Evolutionary conservation across 2,113 vertebrate species (phyloP), one percentile per base, ranked within the genome.

Genomic region (Circaetus gallicus): DNA sequence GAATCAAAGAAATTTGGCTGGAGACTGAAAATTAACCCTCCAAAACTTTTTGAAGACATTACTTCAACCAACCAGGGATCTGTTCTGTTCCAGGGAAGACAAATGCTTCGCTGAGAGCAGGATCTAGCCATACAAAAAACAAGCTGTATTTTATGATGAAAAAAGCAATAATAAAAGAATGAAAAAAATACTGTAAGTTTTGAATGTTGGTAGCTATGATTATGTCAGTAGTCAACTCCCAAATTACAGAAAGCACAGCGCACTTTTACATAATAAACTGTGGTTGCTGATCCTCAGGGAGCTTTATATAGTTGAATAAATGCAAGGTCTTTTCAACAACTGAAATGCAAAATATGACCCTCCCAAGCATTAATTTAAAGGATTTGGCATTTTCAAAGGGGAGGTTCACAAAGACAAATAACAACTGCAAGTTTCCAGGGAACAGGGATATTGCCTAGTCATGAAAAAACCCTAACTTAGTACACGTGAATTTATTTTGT

Each of bases 281-380:
- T 31, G 83, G 47, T 25, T 92, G 77, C 45, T 85, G 91, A 87
- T 93, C 93, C 91, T 93, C 45, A 49, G 89, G 91, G 83, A 91
- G 73, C 50, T 95, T 94, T 70, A 87, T 73, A 85, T 91, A 91
- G 83, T 38, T 94, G 81, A 95, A 96, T 69, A 91, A 96, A 96
- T 70, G 89, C 70, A 91, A 96, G 71, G 70, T 89, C 86, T 87
- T 96, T 97, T 97, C 91, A 97, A 95, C 91, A 94, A 93, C 91
- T 89, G 74, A 97, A 97, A 97, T 95, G 95, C 96, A 95, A 96
- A 97, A 97, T 97, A 95, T 94, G 93, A 95, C 89, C 73, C 73
- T 95, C 56, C 62, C 77, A 95, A 95, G 94, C 94, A 97, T 95
- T 96, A 96, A 97, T 96, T 97, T 94, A 89, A 97, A 94, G 86